Evolutionary conservation across 1,140 invertebrate species (phyloP), one percentile per base, ranked within the genome.

Genomic region (Drosophila navojoa): DNA sequence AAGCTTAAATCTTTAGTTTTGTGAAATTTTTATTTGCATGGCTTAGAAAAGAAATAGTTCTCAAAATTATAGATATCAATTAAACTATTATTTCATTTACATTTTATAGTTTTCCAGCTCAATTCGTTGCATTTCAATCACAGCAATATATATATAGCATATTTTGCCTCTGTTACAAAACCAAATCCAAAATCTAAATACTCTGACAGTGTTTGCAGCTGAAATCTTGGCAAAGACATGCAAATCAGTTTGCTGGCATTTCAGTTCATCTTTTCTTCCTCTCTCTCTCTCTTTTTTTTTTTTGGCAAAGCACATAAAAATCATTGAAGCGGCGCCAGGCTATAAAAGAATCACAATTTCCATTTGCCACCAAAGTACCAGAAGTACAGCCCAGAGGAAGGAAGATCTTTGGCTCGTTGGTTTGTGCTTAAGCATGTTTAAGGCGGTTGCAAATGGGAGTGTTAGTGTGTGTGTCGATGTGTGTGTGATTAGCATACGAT

Each of bases 261-360:
- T 49, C 13, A 32, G 42, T 50, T 61, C 42, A 63, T 58, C 60
- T 69, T 61, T 75, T 61, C 35, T 66, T 63, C 64, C 49, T 27
- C 40, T 53, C 38, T 60, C n/a, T n/a, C n/a, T n/a, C n/a, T n/a
- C n/a, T 35, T 35, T n/a, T 67, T 66, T 62, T 16, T 44, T 52
- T 54, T 77, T 62, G 47, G 58, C 64, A 72, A 61, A 70, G 60
- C 63, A 59, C 84, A 87, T 87, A 89, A 87, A 87, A 87, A 84
- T 87, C 84, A 87, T 87, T 87, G 54, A 77, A 90, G 84, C 84
- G 84, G 82, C 82, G 79, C 84, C 84, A 82, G 76, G 79, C 79
- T 59, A 87, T 87, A 89, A 87, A 89, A 77, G 53, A 87, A 70
- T 76, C 79, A 78, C 72, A 71, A 87, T 81, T 82, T 81, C 77